Conservation (phyloP, 2,797 vertebrate species). For the Channallabes apus region DNA sequence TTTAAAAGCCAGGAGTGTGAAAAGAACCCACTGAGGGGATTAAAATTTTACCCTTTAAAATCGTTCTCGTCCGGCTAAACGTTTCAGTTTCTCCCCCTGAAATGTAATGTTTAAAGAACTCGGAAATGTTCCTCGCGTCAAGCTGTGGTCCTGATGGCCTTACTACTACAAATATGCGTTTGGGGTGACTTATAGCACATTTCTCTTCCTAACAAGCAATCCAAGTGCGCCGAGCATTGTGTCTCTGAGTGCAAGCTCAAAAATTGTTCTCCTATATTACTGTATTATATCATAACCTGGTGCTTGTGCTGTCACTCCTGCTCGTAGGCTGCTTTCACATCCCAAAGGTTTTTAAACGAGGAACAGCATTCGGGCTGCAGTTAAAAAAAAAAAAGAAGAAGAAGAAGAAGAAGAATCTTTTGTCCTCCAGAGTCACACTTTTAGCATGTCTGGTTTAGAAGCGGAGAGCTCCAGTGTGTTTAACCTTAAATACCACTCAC, state of each 20-base stretch:
- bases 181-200: constrained; percentile 34
- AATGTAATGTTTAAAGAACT: constrained; percentile 36
- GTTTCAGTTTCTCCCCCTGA: constrained; percentile 19
- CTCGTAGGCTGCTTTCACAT: background rate
- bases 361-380: constrained; percentile 13
- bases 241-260: constrained; percentile 25
- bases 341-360: constrained; percentile 26
- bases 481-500: background rate
- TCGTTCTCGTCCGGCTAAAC: background rate
- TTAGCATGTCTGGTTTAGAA: background rate
- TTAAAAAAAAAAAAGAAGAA: too few species aligned
- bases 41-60: background rate
- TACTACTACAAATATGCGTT: constrained; percentile 30
- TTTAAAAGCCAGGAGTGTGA: background rate
- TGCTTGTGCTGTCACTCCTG: constrained; percentile 23
- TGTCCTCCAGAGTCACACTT: background rate
- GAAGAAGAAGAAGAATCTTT: background rate
- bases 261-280: constrained; percentile 25
- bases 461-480: background rate
- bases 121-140: constrained; percentile 41
- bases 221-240: constrained; percentile 16
- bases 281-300: constrained; percentile 28
- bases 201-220: constrained; percentile 29
- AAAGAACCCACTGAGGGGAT: background rate
- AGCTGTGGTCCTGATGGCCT: constrained; percentile 44